Evolutionary conservation across 2,888 invertebrate genomes (phyloP), one percentile per base, ranked within the genome.

Genomic region (Dynastes grantii): DNA sequence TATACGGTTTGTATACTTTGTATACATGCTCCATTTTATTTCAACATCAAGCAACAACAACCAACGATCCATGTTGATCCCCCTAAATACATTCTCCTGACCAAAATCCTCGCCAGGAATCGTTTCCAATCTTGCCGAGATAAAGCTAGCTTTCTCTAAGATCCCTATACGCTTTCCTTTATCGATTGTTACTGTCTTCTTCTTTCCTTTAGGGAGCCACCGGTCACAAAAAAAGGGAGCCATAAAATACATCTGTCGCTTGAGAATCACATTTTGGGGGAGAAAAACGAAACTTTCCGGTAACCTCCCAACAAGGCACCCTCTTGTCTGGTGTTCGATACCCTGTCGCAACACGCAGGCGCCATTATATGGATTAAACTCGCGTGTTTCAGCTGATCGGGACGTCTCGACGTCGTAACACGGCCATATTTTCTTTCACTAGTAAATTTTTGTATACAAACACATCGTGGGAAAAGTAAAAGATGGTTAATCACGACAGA

Each of bases 361-460:
- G 76, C 55, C 16, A n/a, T n/a, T 3, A 51, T 80, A 80, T 80
- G 53, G 80, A 80, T 64, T 51, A 45, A 45, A 11, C 11, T 45
- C 45, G 45, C 51, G 27, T 13, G 22, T 16, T 49, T 53, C 80
- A 80, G 80, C 80, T 80, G 80, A 78, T 78, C 55, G 68, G 64
- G 45, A 67, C 45, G 67, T 67, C 55, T 58, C 22, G 22, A 8
- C 9, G 9, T 22, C 22, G 22, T 22, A 22, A 22, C 27, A 45
- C 49, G 73, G 67, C 71, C 61, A 55, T 55, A 32, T 63, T 68
- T 73, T 70, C 76, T 73, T 76, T 65, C 11, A 2, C 68, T 76
- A 16, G 75, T 8, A 65, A 37, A 37, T 32, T 64, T 64, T 77
- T 75, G 71, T 77, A 76, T 64, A 76, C 73, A 73, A 77, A 77